These are phyloP conservation scores for Recurvirostra avosetta DNA, from an alignment of 2,113 vertebrate species.

Conservation along the genomic window DNA sequence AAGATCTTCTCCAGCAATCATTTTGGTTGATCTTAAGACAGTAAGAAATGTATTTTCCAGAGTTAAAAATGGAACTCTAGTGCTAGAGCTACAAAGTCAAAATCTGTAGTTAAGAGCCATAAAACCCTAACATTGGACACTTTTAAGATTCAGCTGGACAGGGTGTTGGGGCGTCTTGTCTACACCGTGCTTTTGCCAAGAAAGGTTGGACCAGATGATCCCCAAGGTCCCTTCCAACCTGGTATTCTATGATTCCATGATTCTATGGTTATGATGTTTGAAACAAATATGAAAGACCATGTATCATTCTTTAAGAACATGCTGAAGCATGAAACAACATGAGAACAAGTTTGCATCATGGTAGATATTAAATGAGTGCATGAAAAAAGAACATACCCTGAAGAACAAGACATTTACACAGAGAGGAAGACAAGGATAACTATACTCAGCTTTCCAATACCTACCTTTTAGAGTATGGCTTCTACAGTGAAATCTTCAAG, in stretches of 20 bases:
- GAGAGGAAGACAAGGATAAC: neutral
- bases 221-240: neutral
- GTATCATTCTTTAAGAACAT: neutral
- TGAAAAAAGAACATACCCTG: neutral
- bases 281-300: neutral
- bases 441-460: neutral
- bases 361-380: neutral
- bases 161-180: neutral
- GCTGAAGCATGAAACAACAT: neutral
- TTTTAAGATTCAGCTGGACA: neutral
- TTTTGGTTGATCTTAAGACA: neutral
- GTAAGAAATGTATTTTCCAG: neutral
- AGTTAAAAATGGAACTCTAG: neutral
- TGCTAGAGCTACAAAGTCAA: neutral
- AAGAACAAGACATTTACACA: neutral
- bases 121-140: neutral
- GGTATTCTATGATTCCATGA: neutral
- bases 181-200: neutral
- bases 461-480: neutral
- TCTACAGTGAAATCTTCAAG: neutral
- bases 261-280: neutral
- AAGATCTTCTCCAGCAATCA: neutral
- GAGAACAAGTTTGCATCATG: neutral
- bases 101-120: neutral
- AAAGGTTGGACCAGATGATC: neutral